These are phyloP conservation scores for Gymnocheta viridis DNA, from an alignment of 2,888 invertebrate genomes.

Conservation along the genomic window DNA sequence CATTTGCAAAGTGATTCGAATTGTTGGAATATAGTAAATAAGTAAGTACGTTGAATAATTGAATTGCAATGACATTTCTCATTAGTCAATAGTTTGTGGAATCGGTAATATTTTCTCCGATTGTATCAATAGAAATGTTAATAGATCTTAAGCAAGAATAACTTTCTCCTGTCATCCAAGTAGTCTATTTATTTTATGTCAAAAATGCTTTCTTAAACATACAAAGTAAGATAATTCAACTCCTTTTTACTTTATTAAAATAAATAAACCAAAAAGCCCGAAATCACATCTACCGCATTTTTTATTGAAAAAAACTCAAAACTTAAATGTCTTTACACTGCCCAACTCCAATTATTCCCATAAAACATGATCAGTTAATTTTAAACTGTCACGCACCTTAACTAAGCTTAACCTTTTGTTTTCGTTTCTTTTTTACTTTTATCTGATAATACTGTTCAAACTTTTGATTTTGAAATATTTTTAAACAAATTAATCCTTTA, in stretches of 20 bases:
- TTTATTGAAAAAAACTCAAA: no score
- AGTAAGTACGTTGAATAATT: neutral
- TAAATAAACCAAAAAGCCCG: no score
- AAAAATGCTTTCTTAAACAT: no score
- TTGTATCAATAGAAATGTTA: no score
- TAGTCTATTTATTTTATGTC: no score
- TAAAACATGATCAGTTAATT: slow-evolving; percentile 46
- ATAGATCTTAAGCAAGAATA: no score
- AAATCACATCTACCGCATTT: no score
- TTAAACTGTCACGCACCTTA: slow-evolving; percentile 51
- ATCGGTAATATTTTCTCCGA: no score
- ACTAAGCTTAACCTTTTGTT: neutral
- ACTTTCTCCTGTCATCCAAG: no score
- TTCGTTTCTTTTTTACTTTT: neutral
- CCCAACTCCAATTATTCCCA: neutral
- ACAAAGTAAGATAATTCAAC: no score
- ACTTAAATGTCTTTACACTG: neutral
- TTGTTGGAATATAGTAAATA: neutral
- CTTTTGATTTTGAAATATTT: slow-evolving; percentile 57
- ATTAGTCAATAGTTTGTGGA: neutral
- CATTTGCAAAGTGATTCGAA: neutral
- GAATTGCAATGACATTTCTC: neutral
- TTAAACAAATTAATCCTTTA: slow-evolving; percentile 62
- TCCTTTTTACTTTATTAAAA: no score
- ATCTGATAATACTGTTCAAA: slow-evolving; percentile 42